Evolutionary conservation across 2,888 invertebrate genomes (phyloP), one percentile per base, ranked within the genome.

Genomic region (Drosophila prolongata): DNA sequence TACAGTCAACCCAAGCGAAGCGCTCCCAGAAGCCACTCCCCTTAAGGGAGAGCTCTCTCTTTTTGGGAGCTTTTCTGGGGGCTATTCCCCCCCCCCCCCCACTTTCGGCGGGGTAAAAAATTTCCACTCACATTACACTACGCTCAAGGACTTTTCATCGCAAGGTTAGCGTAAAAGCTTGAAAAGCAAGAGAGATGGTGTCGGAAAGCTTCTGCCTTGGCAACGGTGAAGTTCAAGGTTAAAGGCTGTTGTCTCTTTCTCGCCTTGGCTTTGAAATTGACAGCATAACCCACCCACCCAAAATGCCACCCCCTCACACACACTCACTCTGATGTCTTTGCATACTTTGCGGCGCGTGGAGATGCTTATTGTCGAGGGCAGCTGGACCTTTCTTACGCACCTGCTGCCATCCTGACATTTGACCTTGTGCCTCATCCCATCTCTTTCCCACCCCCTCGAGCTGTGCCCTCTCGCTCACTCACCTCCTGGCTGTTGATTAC

Each of bases 191-290:
- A 9, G 37, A 35, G 40, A 42, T 52, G 52, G 34, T 52, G 47
- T 34, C 69, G 58, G n/a, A 60, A 54, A 53, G 70, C 60, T 70
- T 54, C 52, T 67, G 86, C 86, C 88, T 79, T 77, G 64, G 77
- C 77, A 85, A 82, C 86, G 73, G 78, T 90, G 90, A 90, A 90
- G 90, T 90, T 90, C 90, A 90, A 90, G 90, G 90, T 90, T 90
- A 87, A 77, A 78, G 73, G 74, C 79, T 68, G 73, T 67, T 40
- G 24, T 42, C 52, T 44, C 50, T 55, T 14, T 37, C 6, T 38
- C 35, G 38, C 47, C 42, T 37, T 40, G 30, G 11, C 42, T 34
- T 52, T 76, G 78, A 47, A 14, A 47, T 47, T 49, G 77, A 66
- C 77, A 77, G 64, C 77, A 67, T 50, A 46, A 46, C 62, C 40